Conservation (phyloP, 2,113 vertebrate species). For the Passer montanus region DNA sequence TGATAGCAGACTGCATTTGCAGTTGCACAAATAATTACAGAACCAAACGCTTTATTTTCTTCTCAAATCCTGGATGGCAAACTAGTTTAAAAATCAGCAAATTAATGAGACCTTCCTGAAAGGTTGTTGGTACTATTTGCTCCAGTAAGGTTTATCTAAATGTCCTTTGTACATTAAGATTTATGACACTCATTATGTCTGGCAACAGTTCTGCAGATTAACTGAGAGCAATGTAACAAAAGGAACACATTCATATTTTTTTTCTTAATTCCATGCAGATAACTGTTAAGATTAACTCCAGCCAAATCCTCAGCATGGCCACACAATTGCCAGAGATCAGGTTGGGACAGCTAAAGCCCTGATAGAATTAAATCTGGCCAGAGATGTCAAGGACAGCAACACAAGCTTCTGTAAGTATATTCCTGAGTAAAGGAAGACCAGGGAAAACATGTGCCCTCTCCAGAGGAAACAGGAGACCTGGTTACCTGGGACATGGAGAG, state of each 20-base stretch:
- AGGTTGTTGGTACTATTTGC: background rate
- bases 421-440: background rate
- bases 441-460: background rate
- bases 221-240: background rate
- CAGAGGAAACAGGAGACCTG: rapidly evolving
- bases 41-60: conserved; percentile 29
- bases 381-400: background rate
- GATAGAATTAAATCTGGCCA: background rate
- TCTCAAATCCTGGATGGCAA: background rate
- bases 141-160: conserved; percentile 1
- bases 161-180: background rate
- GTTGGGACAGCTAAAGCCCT: background rate
- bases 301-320: background rate
- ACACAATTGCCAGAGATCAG: background rate
- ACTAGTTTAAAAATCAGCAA: conserved; percentile 1
- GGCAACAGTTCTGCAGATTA: background rate
- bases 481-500: background rate
- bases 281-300: background rate
- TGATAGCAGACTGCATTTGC: background rate
- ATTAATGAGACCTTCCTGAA: background rate
- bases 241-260: background rate
- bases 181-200: background rate
- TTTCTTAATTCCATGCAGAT: background rate
- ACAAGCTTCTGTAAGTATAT: background rate
- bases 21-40: conserved; percentile 39